Percentiles rank a stretch among this genome's conserved stretches.
Conservation (phyloP, 2,797 vertebrate species). For the Rhadinocentrus ornatus region DNA sequence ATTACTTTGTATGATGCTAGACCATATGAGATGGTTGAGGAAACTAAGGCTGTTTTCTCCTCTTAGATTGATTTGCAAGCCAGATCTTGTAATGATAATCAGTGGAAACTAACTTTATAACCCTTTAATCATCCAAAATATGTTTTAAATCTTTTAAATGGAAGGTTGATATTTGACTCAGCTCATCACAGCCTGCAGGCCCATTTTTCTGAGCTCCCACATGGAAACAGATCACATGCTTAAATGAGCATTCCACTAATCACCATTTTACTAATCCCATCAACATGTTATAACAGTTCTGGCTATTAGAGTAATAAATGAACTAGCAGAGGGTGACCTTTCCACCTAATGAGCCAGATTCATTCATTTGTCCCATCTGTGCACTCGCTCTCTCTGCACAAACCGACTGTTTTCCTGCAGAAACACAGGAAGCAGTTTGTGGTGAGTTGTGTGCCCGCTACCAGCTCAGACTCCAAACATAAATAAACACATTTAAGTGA, state of each 20-base stretch:
- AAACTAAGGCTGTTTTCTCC: no score
- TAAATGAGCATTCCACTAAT: conserved; percentile 20
- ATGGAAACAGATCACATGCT: conserved; percentile 19
- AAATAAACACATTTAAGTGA: background rate
- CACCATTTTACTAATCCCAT: conserved; percentile 9
- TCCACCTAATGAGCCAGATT: conserved; percentile 25
- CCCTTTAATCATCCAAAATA: background rate
- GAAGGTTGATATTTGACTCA: background rate
- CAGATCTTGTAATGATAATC: background rate
- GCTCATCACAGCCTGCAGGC: background rate
- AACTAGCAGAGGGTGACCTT: conserved; percentile 26
- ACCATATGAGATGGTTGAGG: no score
- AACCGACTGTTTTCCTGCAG: background rate
- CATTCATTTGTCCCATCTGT: conserved; percentile 26
- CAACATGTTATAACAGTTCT: conserved; percentile 15
- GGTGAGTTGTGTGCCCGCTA: conserved; percentile 30
- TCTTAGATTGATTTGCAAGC: background rate
- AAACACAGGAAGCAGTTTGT: conserved; percentile 46
- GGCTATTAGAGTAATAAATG: conserved; percentile 25
- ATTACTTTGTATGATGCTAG: no score
- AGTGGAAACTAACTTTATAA: no score
- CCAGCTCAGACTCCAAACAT: conserved; percentile 7
- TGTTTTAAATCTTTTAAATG: background rate
- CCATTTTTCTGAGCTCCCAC: background rate
- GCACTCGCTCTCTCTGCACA: background rate